Evolutionary conservation across 1,140 invertebrate genomes (phyloP), one percentile per base, ranked within the genome.

Genomic region (Ceratosolen solmsi): DNA sequence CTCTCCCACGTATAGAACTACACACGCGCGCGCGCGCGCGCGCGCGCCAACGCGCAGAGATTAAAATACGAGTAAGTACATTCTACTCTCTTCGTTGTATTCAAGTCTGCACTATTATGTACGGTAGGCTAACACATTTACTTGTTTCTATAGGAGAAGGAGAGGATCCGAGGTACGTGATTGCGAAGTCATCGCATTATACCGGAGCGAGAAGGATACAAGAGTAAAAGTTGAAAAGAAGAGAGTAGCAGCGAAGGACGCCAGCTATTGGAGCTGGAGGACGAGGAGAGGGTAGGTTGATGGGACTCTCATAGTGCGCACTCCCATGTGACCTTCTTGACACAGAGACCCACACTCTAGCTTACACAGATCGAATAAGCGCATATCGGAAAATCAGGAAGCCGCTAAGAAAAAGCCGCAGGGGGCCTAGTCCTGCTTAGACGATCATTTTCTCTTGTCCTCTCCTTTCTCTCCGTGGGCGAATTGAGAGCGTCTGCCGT

Each of bases 321-420:
- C 86, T 89, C 88, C 22, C n/a, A 68, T 79, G 87, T 91, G 89
- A 92, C 90, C 90, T 89, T 88, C 84, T 84, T 91, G 91, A 91
- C 91, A 91, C 89, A 91, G 86, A 91, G 91, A 92, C 91, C 91
- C 90, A 91, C 89, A 90, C 87, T 78, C 74, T 27, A 0, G 68
- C 41, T 68, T 49, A 11, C n/a, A 41, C n/a, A 25, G n/a, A 71
- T 71, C 41, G 25, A 49, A 20, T 49, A 27, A 30, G 70, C 22
- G 11, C 70, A 49, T 71, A 41, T 71, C 38, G 22, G 63, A 65
- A 36, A 65, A 65, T 65, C 79, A 68, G 68, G 49, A 25, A 68
- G 56, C 56, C 27, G 41, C 60, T 15, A 68, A 54, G 77, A 72
- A 73, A 73, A 79, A 72, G 25, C 22, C 36, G 33, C 49, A n/a